phyloP scores from a whole-genome alignment of 2,888 invertebrate genomes.

The Lypha dubia region DNA sequence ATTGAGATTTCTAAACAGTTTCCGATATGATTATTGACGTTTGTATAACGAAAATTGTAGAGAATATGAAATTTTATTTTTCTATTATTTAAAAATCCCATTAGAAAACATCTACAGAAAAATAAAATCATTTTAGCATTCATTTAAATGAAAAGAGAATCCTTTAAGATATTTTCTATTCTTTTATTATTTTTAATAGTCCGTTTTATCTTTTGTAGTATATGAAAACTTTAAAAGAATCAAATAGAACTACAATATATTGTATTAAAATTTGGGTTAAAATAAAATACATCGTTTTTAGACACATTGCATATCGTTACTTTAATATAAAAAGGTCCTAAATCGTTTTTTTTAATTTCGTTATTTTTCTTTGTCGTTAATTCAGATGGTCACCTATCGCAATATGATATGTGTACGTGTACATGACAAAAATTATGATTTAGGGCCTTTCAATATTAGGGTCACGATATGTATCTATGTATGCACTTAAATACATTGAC shows the following conservation, averaged over 20 bases:
- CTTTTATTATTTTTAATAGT: background rate
- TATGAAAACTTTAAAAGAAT: background rate
- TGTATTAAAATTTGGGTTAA: slow-evolving; percentile 49
- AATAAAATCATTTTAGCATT: background rate
- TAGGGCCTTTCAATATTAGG: too few relatives aligned
- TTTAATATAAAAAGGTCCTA: too few relatives aligned
- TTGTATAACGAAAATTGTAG: too few relatives aligned
- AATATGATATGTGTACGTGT: too few relatives aligned
- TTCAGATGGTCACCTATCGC: too few relatives aligned
- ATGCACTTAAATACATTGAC: background rate
- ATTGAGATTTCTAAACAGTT: too few relatives aligned
- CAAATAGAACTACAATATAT: background rate
- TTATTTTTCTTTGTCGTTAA: too few relatives aligned
- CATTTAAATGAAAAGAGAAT: background rate
- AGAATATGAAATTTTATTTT: too few relatives aligned
- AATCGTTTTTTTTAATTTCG: too few relatives aligned
- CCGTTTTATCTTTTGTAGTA: background rate
- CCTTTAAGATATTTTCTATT: background rate
- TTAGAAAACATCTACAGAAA: background rate
- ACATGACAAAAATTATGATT: too few relatives aligned
- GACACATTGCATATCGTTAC: slow-evolving; percentile 2
- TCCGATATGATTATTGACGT: too few relatives aligned
- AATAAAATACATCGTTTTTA: slow-evolving; percentile 36
- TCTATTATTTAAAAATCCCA: background rate
- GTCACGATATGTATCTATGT: too few relatives aligned